Percentiles rank a stretch among this genome's conserved stretches.
These are phyloP conservation scores for Equus quagga DNA, from an alignment of 2,113 vertebrate species.

Conservation along the genomic window DNA sequence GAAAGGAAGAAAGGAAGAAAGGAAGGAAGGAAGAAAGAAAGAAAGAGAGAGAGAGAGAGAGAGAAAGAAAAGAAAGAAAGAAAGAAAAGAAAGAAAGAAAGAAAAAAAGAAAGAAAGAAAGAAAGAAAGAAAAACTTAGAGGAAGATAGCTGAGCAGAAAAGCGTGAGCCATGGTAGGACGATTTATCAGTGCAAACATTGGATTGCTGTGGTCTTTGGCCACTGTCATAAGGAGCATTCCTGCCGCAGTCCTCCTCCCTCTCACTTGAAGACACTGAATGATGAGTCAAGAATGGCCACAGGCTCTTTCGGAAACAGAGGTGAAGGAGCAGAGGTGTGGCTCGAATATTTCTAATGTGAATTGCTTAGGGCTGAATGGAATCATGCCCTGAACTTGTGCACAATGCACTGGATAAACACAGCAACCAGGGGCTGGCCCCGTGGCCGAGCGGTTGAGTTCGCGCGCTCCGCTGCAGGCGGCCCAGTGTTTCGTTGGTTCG, in stretches of 20 bases:
- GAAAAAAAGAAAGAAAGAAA: too few relatives aligned
- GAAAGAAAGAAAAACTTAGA: neutral
- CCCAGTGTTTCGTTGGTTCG: too few relatives aligned
- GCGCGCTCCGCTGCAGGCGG: too few relatives aligned
- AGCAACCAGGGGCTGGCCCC: neutral
- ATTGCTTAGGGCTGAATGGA: constrained; percentile 13
- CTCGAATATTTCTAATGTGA: constrained; percentile 21
- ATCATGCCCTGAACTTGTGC: neutral
- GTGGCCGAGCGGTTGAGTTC: too few relatives aligned
- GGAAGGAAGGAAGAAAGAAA: too few relatives aligned
- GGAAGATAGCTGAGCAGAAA: neutral
- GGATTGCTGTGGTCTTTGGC: constrained; percentile 3
- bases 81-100: too few relatives aligned
- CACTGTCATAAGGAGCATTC: neutral
- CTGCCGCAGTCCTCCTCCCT: neutral
- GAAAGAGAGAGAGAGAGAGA: too few relatives aligned
- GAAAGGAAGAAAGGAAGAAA: too few relatives aligned
- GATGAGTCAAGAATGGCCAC: constrained; percentile 51
- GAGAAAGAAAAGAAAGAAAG: neutral
- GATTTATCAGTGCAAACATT: neutral
- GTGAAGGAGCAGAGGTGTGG: constrained; percentile 27
- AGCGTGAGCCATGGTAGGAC: neutral
- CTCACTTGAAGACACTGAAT: neutral
- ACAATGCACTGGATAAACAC: neutral
- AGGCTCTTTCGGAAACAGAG: neutral